Base-by-base conservation (phyloP, 1,140 invertebrate genomes). In the Anastrepha ludens region DNA sequence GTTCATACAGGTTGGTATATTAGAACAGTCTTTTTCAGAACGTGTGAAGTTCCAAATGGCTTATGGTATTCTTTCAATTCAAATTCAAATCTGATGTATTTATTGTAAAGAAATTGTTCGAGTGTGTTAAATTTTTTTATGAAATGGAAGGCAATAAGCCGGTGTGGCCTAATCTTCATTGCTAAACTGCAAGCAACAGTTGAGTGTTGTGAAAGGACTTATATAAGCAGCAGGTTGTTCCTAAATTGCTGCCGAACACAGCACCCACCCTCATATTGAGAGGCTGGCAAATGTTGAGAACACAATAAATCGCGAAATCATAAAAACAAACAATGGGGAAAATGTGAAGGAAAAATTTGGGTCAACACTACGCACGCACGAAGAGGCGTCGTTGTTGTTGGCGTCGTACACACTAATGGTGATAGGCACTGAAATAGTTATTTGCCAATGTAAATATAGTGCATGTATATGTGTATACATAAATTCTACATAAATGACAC, bases 331-430 rank as follows among this genome's bases (percentile, higher is more conserved):
- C 74, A 81, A 29, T 20, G 15, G 74, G 44, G 44, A 81, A 29
- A 41, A 4, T 81, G 15, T 20, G 6, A 6, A 81, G 55, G 55
- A 81, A 55, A 15, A 81, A 81, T 58, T 81, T 81, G 15, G 74
- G 74, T 55, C n/a, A 81, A 81, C n/a, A 55, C 2, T 20, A 55
- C 7, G 17, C 50, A 81, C 41, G 74, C 74, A 81, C 47, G 74
- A 81, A 55, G 74, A 55, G 74, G 8, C 17, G 8, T 15, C 2
- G 39, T 67, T 11, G 20, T 8, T 55, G 50, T 11, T 55, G 50
- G 6, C 50, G 6, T 55, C 29, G 29, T 29, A 29, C 29, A 29
- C 29, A 29, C 29, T 29, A 29, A 29, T 64, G 62, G 20, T 64
- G 62, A 20, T 67, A 11, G 29, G 29, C 64, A 1, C 17, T 74